Evolutionary conservation across 2,113 vertebrate species (phyloP).

Genomic region (Corapipo altera): DNA sequence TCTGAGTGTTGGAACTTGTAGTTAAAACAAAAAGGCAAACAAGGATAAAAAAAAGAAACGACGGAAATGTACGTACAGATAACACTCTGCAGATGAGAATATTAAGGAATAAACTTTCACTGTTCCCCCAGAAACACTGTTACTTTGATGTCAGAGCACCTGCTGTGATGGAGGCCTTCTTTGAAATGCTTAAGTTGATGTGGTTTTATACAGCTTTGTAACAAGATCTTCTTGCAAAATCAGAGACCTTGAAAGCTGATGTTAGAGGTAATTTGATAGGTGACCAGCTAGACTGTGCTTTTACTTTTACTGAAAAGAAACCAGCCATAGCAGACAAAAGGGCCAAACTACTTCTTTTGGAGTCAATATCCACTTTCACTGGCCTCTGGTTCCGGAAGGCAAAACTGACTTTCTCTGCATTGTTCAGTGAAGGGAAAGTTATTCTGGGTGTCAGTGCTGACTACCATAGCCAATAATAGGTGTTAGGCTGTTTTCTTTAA

Average conservation of each 20-base stretch:
- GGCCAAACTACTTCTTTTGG: not conserved
- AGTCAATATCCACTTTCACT: not conserved
- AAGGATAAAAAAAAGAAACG: not conserved
- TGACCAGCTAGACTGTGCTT: not conserved
- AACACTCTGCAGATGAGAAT: not conserved
- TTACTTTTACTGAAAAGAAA: not conserved
- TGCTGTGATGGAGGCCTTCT: not conserved
- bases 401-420: not conserved
- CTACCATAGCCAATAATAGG: not conserved
- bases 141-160: not conserved
- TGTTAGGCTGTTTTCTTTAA: not conserved
- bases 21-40: not conserved
- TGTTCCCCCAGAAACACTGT: not conserved
- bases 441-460: not conserved
- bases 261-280: not conserved
- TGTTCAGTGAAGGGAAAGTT: not conserved
- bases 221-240: not conserved
- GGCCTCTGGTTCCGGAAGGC: not conserved
- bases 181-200: constrained; percentile 15
- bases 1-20: not conserved
- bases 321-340: not conserved
- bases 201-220: not conserved
- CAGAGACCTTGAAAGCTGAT: not conserved
- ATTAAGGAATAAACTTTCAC: constrained; percentile 3
- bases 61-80: not conserved